Conservation (phyloP, 2,888 invertebrate genomes). For the Eilema depressum region DNA sequence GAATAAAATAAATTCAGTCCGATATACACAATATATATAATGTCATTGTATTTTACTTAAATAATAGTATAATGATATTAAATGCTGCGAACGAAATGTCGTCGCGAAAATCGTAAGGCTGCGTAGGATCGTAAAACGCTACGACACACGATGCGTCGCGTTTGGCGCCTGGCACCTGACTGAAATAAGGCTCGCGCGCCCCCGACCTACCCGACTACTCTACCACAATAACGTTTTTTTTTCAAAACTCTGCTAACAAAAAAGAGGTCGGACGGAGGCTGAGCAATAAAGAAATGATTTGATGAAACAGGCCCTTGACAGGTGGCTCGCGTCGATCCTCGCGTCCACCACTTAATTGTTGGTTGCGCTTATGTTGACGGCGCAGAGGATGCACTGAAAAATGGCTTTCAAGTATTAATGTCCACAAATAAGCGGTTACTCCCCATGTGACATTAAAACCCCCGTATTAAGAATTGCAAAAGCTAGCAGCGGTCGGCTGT, state of each 20-base stretch:
- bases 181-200: constrained; percentile 82
- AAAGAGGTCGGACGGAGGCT: constrained; percentile 80
- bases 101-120: constrained; percentile 67
- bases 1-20: constrained; percentile 38
- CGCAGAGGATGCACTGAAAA: constrained; percentile 78
- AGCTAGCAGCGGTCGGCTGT: constrained; percentile 58
- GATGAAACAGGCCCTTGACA: constrained; percentile 84
- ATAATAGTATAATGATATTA: constrained; percentile 26
- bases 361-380: constrained; percentile 73
- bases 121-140: constrained; percentile 58
- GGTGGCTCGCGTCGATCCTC: constrained; percentile 82
- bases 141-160: constrained; percentile 73
- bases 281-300: constrained; percentile 85
- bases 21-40: constrained; percentile 41
- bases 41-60: constrained; percentile 39
- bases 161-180: constrained; percentile 84
- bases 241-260: constrained; percentile 80
- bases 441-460: constrained; percentile 74
- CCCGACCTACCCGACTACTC: constrained; percentile 84
- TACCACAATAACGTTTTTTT: constrained; percentile 78
- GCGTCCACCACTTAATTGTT: constrained; percentile 78
- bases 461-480: constrained; percentile 65
- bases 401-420: constrained; percentile 82
- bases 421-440: constrained; percentile 80
- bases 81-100: constrained; percentile 43